phyloP scores from a whole-genome alignment of 2,888 invertebrate genomes.

The Notocelia uddmanniana region DNA sequence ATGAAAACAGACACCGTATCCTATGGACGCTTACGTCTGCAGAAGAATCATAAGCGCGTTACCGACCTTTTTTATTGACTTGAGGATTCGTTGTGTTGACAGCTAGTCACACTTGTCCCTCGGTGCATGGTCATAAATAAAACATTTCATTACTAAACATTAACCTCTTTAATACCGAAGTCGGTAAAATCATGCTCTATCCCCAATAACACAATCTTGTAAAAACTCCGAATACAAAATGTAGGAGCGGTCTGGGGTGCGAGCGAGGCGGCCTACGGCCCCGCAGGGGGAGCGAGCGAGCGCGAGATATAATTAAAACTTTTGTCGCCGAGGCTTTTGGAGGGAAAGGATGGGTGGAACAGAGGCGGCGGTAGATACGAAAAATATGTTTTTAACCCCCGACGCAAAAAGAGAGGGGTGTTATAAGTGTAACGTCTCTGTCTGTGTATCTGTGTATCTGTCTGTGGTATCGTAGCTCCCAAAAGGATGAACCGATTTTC shows the following conservation, averaged over 20 bases:
- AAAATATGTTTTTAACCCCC: not conserved
- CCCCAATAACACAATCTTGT: slow-evolving; percentile 45
- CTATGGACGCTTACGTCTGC: too few species aligned
- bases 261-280: slow-evolving; percentile 54
- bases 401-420: too few species aligned
- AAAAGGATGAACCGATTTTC: too few species aligned
- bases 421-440: too few species aligned
- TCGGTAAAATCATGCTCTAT: slow-evolving; percentile 38
- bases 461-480: too few species aligned
- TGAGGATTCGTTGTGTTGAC: too few species aligned
- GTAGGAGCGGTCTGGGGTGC: slow-evolving; percentile 51
- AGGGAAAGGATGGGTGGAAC: slow-evolving; percentile 72
- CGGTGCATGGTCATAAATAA: too few species aligned
- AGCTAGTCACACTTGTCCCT: too few species aligned
- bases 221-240: slow-evolving; percentile 47
- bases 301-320: slow-evolving; percentile 83
- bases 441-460: too few species aligned
- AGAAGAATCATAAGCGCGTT: too few species aligned
- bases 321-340: slow-evolving; percentile 82
- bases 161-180: slow-evolving; percentile 14
- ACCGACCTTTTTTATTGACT: too few species aligned
- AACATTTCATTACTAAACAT: slow-evolving; percentile 12
- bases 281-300: slow-evolving; percentile 59
- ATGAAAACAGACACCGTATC: too few species aligned
- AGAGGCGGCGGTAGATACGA: slow-evolving; percentile 54